These are phyloP conservation scores for Trachemys scripta DNA, from an alignment of 2,113 vertebrate species.

Conservation along the genomic window DNA sequence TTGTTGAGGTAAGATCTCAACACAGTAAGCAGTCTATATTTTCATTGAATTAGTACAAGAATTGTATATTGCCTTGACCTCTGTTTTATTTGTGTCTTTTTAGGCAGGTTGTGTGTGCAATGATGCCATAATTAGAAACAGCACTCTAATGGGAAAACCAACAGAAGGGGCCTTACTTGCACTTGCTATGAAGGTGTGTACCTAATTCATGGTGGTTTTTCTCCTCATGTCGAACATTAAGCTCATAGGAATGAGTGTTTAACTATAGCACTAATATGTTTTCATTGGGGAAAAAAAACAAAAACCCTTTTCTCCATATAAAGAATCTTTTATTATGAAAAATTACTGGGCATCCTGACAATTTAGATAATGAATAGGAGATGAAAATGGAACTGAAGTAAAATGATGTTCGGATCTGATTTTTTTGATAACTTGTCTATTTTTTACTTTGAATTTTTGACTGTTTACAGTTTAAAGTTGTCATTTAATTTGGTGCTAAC, in stretches of 20 bases:
- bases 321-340: neutral
- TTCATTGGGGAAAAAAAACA: neutral
- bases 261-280: neutral
- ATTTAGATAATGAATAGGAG: neutral
- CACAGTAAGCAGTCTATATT: neutral
- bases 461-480: no score
- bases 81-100: conserved; percentile 21
- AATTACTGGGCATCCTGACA: neutral
- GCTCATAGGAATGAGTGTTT: neutral
- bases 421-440: neutral
- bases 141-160: conserved; percentile 92
- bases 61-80: neutral
- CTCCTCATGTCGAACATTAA: neutral
- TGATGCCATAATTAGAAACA: conserved; percentile 93
- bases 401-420: neutral
- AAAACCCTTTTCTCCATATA: neutral
- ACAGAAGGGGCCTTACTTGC: conserved; percentile 96
- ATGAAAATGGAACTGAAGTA: neutral
- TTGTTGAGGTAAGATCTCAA: conserved; percentile 90
- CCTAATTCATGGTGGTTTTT: neutral
- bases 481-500: neutral
- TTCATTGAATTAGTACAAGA: neutral
- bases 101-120: conserved; percentile 97
- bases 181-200: conserved; percentile 95
- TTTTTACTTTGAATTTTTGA: no score